These are phyloP conservation scores for Timandra comae DNA, from an alignment of 2,888 invertebrate genomes.

Conservation along the genomic window DNA sequence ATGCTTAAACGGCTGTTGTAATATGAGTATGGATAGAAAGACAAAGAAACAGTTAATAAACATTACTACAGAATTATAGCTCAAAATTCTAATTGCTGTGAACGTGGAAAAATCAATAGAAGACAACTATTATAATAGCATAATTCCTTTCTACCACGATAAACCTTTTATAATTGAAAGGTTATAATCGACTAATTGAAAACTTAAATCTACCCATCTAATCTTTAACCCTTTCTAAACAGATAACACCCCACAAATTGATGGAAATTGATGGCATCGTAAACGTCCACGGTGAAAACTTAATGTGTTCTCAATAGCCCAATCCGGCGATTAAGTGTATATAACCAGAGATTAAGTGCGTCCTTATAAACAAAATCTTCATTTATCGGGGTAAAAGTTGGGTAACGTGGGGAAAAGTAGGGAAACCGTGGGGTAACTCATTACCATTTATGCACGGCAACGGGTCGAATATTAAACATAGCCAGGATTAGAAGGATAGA, in stretches of 20 bases:
- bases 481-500: conserved; percentile 28
- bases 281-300: conserved; percentile 42
- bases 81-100: no score
- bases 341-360: conserved; percentile 46
- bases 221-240: conserved; percentile 2
- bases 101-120: no score
- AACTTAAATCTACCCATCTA: no score
- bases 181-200: no score
- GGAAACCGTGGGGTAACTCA: conserved; percentile 31
- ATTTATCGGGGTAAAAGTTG: conserved; percentile 29
- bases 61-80: no score
- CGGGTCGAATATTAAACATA: conserved; percentile 48
- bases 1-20: no score
- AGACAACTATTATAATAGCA: no score
- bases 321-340: conserved; percentile 16
- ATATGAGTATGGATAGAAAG: no score
- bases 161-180: no score
- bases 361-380: conserved; percentile 47
- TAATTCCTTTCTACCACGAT: no score
- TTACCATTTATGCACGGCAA: conserved; percentile 45
- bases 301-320: conserved; percentile 42
- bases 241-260: conserved; percentile 27
- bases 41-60: no score
- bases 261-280: conserved; percentile 32
- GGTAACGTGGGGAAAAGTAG: conserved; percentile 1